phyloP scores from a whole-genome alignment of 1,140 invertebrate genomes.

The Nilaparvata lugens region DNA sequence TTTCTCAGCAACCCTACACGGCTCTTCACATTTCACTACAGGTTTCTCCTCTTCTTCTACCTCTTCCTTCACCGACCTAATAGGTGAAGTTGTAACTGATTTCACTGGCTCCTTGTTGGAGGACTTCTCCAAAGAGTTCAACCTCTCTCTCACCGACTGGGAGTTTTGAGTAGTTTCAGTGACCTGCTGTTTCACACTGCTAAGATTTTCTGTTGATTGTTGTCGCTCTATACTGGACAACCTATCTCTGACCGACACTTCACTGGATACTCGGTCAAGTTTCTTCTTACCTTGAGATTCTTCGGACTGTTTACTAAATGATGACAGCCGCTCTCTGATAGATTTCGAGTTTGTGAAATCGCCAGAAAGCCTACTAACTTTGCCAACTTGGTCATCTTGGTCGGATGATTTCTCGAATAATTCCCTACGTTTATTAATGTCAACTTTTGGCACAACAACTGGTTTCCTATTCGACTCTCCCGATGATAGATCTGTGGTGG shows the following conservation, averaged over 20 bases:
- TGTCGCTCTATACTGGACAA: conserved; percentile 24
- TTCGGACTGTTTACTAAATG: conserved; percentile 44
- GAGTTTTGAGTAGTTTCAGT: conserved; percentile 3
- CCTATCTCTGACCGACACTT: conserved; percentile 25
- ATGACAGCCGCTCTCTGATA: conserved; percentile 59
- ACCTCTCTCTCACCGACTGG: conserved; percentile 34
- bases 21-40: neutral
- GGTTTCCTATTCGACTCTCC: conserved; percentile 37
- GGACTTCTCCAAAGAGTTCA: conserved; percentile 35
- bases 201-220: conserved; percentile 16
- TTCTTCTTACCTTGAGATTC: conserved; percentile 31
- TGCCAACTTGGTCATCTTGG: conserved; percentile 4
- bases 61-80: conserved; percentile 7
- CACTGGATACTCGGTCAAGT: conserved; percentile 25
- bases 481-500: conserved; percentile 10
- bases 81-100: neutral
- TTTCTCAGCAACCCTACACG: conserved; percentile 2
- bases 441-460: conserved; percentile 61
- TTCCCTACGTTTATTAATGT: conserved; percentile 70
- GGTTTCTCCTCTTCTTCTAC: neutral
- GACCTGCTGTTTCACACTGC: neutral
- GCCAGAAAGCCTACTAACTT: conserved; percentile 28
- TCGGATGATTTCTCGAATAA: conserved; percentile 54
- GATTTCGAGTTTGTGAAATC: conserved; percentile 53
- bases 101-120: conserved; percentile 26